Conservation (phyloP, 2,113 vertebrate species). For the Sebastes fasciatus region DNA sequence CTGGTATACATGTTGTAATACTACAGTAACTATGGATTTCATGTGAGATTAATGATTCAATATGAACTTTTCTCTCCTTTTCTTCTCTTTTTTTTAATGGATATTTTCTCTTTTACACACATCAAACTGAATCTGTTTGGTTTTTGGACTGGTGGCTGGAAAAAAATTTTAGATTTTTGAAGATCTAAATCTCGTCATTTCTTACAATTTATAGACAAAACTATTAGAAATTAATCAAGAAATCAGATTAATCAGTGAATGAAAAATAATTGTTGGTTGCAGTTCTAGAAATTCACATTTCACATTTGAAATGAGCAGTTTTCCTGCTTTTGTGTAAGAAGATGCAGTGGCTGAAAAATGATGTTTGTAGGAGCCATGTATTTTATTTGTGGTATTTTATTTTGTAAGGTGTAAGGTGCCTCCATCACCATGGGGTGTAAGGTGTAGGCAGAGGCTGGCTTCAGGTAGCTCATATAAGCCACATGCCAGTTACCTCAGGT, state of each 20-base stretch:
- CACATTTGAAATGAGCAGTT: background rate
- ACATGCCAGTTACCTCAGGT: too few relatives aligned
- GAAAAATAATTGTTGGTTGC: background rate
- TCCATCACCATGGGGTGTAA: too few relatives aligned
- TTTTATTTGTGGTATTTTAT: too few relatives aligned
- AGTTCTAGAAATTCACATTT: background rate
- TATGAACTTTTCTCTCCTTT: background rate
- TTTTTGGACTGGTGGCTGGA: background rate
- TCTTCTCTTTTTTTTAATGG: too few relatives aligned
- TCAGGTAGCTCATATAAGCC: too few relatives aligned
- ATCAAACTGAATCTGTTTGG: background rate
- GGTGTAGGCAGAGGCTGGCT: too few relatives aligned
- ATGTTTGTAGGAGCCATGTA: background rate
- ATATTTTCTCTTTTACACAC: background rate
- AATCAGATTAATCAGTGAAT: background rate
- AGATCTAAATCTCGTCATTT: background rate
- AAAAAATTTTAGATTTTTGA: background rate
- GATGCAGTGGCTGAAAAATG: background rate
- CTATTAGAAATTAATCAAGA: background rate
- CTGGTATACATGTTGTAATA: background rate
- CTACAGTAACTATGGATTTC: too few relatives aligned
- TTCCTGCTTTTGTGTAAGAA: background rate
- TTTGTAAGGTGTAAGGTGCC: too few relatives aligned
- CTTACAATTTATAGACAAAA: background rate
- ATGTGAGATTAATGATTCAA: background rate